phyloP scores from a whole-genome alignment of 2,797 vertebrate genomes.

The Neosalanx taihuensis region DNA sequence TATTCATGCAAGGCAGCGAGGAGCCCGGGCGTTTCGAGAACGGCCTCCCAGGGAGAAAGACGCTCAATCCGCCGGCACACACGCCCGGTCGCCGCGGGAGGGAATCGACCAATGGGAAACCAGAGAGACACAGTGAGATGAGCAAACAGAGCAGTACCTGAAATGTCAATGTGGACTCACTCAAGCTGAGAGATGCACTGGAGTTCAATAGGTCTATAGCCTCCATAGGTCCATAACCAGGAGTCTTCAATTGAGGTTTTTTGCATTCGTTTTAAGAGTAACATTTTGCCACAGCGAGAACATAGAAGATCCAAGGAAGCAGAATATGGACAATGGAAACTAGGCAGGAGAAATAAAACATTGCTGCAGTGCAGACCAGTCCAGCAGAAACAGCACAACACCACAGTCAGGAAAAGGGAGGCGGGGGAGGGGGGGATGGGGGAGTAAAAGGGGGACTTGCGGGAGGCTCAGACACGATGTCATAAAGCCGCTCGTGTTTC shows the following conservation, averaged over 20 bases:
- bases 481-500: background rate
- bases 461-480: no score
- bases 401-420: background rate
- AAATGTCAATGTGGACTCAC: background rate
- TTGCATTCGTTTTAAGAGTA: slow-evolving; percentile 1
- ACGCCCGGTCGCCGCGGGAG: slow-evolving; percentile 72
- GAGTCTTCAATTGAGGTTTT: slow-evolving; percentile 18
- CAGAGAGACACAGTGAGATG: slow-evolving; percentile 78
- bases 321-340: no score
- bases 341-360: background rate
- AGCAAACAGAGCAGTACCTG: slow-evolving; percentile 55
- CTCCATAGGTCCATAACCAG: no score
- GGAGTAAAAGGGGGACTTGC: background rate
- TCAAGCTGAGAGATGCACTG: background rate
- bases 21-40: slow-evolving; percentile 71
- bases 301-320: background rate
- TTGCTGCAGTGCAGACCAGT: background rate
- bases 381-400: background rate
- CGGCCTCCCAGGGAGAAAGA: slow-evolving; percentile 69
- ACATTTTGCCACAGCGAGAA: slow-evolving; percentile 28
- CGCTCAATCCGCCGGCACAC: slow-evolving; percentile 77
- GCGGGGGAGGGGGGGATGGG: no score
- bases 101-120: slow-evolving; percentile 71
- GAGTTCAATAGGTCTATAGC: no score
- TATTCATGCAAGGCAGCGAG: slow-evolving; percentile 84